Conservation (phyloP, 2,888 invertebrate species). For the Hesperia comma region DNA sequence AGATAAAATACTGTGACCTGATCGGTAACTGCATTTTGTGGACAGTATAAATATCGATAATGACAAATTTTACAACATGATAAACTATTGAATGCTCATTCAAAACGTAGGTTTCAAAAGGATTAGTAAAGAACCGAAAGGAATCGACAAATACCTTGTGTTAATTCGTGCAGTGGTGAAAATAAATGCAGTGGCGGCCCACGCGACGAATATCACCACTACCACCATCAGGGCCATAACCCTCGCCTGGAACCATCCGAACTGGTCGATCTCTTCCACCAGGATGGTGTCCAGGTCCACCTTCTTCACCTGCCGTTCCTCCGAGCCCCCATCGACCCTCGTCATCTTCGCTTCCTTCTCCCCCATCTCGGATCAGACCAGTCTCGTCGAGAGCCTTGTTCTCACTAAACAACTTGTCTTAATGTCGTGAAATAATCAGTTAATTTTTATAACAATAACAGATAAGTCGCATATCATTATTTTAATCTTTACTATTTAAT, state of each 20-base stretch:
- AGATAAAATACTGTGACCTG: too few relatives aligned
- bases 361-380: conserved; percentile 7
- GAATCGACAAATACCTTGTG: conserved; percentile 55
- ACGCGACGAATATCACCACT: conserved; percentile 60
- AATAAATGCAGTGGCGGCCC: conserved; percentile 63
- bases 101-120: too few relatives aligned
- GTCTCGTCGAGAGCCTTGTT: not conserved
- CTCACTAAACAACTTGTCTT: conserved; percentile 14
- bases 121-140: too few relatives aligned
- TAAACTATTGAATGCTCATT: too few relatives aligned
- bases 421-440: not conserved
- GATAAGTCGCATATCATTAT: conserved; percentile 17
- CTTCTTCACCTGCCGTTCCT: conserved; percentile 21
- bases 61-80: too few relatives aligned
- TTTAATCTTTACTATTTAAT: not conserved
- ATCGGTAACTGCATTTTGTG: too few relatives aligned
- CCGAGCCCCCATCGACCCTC: not conserved
- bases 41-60: too few relatives aligned
- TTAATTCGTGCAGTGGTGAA: conserved; percentile 71
- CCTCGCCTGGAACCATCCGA: conserved; percentile 64
- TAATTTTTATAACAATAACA: not conserved
- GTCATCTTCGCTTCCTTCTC: conserved; percentile 5
- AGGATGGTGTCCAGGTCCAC: conserved; percentile 66
- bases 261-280: conserved; percentile 69
- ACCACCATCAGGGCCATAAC: conserved; percentile 53